Conservation (phyloP, 1,140 invertebrate species). For the Diprion similis region DNA sequence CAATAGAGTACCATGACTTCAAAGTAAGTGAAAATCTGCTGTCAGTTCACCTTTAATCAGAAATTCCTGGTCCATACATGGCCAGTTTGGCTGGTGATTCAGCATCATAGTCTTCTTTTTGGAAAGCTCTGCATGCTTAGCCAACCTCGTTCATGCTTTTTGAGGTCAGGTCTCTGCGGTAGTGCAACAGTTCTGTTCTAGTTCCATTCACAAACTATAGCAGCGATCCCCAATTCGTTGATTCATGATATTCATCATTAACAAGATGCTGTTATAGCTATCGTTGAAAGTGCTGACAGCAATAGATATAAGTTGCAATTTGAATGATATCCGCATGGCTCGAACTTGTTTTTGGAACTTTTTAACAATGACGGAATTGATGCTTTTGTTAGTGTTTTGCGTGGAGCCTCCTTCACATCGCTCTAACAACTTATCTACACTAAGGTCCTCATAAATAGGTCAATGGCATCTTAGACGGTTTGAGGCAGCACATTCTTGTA, state of each 20-base stretch:
- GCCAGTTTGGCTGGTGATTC: not conserved
- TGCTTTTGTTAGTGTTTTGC: conserved; percentile 16
- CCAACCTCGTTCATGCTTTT: not conserved
- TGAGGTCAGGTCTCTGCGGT: not conserved
- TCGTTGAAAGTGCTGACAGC: conserved; percentile 14
- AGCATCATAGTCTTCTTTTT: conserved; percentile 6
- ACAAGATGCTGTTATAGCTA: conserved; percentile 6
- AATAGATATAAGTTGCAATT: conserved; percentile 18
- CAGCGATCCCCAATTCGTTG: not conserved
- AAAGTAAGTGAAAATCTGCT: no score
- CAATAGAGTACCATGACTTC: no score
- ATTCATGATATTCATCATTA: conserved; percentile 16
- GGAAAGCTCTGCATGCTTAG: not conserved
- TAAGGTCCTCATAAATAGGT: not conserved
- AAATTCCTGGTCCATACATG: not conserved
- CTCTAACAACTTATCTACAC: not conserved
- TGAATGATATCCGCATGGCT: conserved; percentile 12
- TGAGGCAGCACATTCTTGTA: not conserved
- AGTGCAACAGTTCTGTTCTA: not conserved
- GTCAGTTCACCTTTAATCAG: not conserved
- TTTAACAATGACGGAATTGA: conserved; percentile 15
- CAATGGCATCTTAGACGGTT: not conserved
- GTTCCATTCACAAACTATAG: not conserved
- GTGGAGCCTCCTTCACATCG: not conserved
- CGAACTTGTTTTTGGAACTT: conserved; percentile 13